Evolutionary conservation across 2,888 invertebrate genomes (phyloP).

Genomic region (Latheticus oryzae): DNA sequence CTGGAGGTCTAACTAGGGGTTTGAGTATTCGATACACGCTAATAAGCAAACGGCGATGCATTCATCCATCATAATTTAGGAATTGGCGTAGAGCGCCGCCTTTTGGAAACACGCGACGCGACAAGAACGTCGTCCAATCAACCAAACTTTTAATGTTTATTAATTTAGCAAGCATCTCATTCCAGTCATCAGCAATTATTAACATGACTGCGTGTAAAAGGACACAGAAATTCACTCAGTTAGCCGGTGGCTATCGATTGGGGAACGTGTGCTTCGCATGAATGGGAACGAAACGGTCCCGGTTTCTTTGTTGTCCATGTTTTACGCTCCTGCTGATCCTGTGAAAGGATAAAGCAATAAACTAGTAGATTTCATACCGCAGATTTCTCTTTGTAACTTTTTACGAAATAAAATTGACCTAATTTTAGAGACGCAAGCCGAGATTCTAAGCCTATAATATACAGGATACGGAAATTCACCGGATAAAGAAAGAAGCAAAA

Average conservation of each 20-base stretch:
- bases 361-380: conserved; percentile 41
- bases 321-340: conserved; percentile 53
- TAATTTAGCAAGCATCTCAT: conserved; percentile 36
- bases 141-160: conserved; percentile 29
- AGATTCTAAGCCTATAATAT: neutral
- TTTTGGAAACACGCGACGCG: conserved; percentile 47
- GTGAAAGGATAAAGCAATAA: conserved; percentile 48
- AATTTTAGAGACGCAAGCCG: conserved; percentile 22
- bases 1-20: conserved; percentile 19
- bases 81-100: conserved; percentile 47
- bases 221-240: conserved; percentile 56
- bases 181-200: conserved; percentile 25
- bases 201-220: conserved; percentile 46
- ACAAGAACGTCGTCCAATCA: conserved; percentile 43
- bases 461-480: no score
- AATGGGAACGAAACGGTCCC: conserved; percentile 53
- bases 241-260: conserved; percentile 53
- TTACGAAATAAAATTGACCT: conserved; percentile 32
- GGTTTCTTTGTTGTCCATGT: conserved; percentile 53
- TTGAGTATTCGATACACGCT: conserved; percentile 44
- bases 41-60: conserved; percentile 51
- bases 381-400: conserved; percentile 41
- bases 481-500: no score
- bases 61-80: conserved; percentile 55
- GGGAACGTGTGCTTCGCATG: conserved; percentile 51